A percentile compares a stretch with the other conserved stretches of the same genome.
phyloP scores from a whole-genome alignment of 30 jellyfish, hydroid and myxozoan species.

The Sanderia malayensis region DNA sequence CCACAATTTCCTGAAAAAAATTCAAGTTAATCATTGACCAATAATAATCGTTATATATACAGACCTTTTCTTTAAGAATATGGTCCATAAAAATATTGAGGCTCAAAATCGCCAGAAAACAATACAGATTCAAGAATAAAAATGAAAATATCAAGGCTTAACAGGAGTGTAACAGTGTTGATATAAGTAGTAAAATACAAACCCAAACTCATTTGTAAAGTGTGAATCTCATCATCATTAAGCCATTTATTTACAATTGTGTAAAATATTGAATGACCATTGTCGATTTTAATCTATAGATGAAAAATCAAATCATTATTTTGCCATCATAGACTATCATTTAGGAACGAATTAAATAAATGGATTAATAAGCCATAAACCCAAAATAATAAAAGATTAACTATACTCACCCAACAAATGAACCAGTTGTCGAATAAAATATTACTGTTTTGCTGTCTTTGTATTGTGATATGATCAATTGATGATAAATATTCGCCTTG shows the following conservation, averaged over 20 bases:
- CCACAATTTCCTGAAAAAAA: too few species aligned
- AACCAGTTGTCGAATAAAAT: slow-evolving; percentile 8
- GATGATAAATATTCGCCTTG: neutral
- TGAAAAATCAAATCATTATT: neutral
- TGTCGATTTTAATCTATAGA: slow-evolving; percentile 28
- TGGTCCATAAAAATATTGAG: too few species aligned
- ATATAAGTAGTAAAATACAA: too few species aligned
- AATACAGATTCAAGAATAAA: too few species aligned
- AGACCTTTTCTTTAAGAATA: too few species aligned
- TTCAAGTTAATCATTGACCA: too few species aligned
- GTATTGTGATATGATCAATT: slow-evolving; percentile 8
- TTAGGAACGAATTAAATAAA: neutral
- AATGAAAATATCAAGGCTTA: too few species aligned
- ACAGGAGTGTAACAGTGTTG: too few species aligned
- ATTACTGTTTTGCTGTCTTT: neutral
- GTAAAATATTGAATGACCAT: slow-evolving; percentile 26
- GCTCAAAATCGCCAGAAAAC: too few species aligned
- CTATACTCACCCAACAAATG: slow-evolving; percentile 25
- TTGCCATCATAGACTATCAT: neutral
- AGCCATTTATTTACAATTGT: slow-evolving; percentile 47
- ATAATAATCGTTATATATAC: too few species aligned
- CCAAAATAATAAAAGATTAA: neutral
- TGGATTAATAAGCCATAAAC: neutral
- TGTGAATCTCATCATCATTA: slow-evolving; percentile 13
- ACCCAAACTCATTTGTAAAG: slow-evolving; percentile 22